These are phyloP conservation scores for Bombus consobrinus DNA, from an alignment of 1,140 invertebrate species.

Conservation along the genomic window DNA sequence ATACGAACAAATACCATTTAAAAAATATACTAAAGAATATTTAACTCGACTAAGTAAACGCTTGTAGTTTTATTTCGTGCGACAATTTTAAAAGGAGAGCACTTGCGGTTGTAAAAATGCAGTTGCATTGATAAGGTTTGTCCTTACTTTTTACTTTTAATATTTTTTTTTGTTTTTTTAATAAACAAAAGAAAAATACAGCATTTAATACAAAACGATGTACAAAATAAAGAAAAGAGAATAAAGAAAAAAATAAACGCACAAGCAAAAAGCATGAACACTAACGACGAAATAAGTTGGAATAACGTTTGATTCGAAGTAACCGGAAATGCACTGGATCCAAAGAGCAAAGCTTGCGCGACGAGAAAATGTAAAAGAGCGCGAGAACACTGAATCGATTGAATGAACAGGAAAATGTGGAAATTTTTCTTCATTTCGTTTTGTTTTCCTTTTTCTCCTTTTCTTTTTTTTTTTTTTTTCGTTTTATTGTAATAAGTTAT, in stretches of 20 bases:
- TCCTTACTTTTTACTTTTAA: background rate
- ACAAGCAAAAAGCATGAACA: background rate
- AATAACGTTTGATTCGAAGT: background rate
- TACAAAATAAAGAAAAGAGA: slow-evolving; percentile 2
- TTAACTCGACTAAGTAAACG: slow-evolving; percentile 68
- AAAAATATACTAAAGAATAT: slow-evolving; percentile 69
- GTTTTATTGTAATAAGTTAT: slow-evolving; percentile 53
- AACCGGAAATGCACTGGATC: slow-evolving; percentile 33
- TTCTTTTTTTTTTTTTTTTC: slow-evolving; percentile 19
- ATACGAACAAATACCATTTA: slow-evolving; percentile 70
- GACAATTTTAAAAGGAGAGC: slow-evolving; percentile 33
- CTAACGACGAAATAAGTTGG: slow-evolving; percentile 27
- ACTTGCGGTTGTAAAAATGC: background rate
- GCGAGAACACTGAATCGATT: background rate
- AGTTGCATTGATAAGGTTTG: background rate
- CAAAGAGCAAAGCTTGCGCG: slow-evolving; percentile 38
- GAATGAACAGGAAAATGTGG: slow-evolving; percentile 11
- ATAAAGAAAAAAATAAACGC: background rate
- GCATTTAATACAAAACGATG: background rate
- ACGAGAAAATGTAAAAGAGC: background rate
- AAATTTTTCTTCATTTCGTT: background rate
- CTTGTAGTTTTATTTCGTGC: slow-evolving; percentile 68
- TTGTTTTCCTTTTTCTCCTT: background rate
- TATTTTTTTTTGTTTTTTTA: background rate
- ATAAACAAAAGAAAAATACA: slow-evolving; percentile 1